phyloP scores from a whole-genome alignment of 2,113 vertebrate genomes.

The Abramis brama region DNA sequence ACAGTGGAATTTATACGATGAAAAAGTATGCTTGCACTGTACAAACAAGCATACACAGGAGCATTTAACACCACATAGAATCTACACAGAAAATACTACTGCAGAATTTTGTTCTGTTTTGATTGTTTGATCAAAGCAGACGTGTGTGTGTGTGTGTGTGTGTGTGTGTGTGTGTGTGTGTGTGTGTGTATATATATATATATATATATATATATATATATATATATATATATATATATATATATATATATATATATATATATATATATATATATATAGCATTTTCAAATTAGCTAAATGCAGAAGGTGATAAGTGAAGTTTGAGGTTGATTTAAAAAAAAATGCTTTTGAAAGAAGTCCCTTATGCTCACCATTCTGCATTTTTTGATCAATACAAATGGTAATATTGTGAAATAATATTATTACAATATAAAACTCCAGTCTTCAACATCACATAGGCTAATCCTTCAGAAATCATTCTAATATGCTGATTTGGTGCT shows the following conservation, averaged over 20 bases:
- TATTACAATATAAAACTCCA: neutral
- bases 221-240: too few relatives aligned
- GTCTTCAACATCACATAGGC: neutral
- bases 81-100: neutral
- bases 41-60: constrained; percentile 4
- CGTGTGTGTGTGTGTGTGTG: neutral
- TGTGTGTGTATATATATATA: too few relatives aligned
- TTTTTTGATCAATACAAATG: neutral
- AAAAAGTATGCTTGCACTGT: neutral
- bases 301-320: too few relatives aligned
- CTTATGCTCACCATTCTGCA: neutral
- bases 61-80: neutral
- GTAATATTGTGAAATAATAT: neutral
- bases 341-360: neutral
- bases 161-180: too few relatives aligned
- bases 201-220: too few relatives aligned
- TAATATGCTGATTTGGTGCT: neutral
- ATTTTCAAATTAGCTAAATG: neutral
- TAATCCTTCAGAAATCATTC: neutral
- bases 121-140: neutral
- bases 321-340: too few relatives aligned
- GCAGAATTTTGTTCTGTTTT: neutral
- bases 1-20: neutral
- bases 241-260: too few relatives aligned
- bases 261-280: too few relatives aligned